Percentiles rank a stretch among this genome's conserved stretches.
Conservation (phyloP, 2,797 vertebrate species). For the Ceryle rudis region DNA sequence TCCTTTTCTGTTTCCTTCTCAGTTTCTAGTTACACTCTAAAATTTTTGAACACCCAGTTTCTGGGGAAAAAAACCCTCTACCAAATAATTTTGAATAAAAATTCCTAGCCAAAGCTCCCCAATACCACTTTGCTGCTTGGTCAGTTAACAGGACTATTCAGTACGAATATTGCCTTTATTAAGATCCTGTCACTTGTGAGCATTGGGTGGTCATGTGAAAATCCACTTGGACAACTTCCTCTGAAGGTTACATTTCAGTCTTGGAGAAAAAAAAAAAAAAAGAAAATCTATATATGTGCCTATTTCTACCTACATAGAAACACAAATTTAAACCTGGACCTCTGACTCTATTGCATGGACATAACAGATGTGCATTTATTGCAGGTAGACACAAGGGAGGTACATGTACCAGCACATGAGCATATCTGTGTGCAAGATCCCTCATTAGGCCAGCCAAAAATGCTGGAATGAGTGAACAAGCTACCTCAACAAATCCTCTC, state of each 20-base stretch:
- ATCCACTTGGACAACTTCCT: neutral
- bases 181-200: neutral
- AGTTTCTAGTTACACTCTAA: neutral
- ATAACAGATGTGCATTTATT: neutral
- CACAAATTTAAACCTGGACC: neutral
- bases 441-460: neutral
- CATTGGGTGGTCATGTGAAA: neutral
- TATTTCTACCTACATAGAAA: neutral
- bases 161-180: neutral
- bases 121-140: neutral
- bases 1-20: neutral
- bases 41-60: neutral
- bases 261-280: neutral
- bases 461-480: neutral
- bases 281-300: neutral
- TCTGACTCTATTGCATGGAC: neutral
- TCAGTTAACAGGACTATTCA: neutral
- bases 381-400: neutral
- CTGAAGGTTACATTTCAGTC: neutral
- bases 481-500: neutral
- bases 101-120: neutral
- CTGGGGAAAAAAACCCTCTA: neutral
- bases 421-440: neutral
- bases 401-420: neutral
- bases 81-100: neutral